phyloP scores from a whole-genome alignment of 2,113 vertebrate genomes.

The Anguilla japonica region DNA sequence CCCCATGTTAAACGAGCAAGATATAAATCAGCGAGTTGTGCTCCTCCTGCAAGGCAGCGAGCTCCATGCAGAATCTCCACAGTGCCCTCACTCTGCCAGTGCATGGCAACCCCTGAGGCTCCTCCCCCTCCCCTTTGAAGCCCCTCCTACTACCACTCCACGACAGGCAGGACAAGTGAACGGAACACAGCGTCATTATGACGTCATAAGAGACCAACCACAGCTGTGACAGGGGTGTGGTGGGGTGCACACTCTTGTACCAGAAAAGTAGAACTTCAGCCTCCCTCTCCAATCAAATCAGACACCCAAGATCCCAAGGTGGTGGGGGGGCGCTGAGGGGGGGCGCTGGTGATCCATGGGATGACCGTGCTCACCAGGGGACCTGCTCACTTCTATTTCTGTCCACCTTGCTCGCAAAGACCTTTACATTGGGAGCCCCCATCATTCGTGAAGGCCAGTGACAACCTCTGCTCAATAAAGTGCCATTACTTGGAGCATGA shows the following conservation, averaged over 20 bases:
- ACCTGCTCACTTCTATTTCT: slow-evolving; percentile 47
- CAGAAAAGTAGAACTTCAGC: not conserved
- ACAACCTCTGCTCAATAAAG: slow-evolving; percentile 58
- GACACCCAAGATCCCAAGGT: not conserved
- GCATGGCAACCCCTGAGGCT: not conserved
- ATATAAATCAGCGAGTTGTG: not conserved
- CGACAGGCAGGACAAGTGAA: not conserved
- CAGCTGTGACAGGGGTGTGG: not conserved
- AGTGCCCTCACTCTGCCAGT: not conserved
- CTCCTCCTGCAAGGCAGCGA: not conserved
- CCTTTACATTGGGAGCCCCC: slow-evolving; percentile 56
- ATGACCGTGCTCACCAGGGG: slow-evolving; percentile 31
- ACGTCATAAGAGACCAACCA: slow-evolving; percentile 1
- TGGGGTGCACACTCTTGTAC: too few relatives aligned
- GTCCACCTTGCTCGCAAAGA: slow-evolving; percentile 45
- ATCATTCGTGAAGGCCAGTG: slow-evolving; percentile 36
- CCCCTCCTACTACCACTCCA: not conserved
- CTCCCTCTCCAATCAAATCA: not conserved
- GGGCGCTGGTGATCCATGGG: not conserved
- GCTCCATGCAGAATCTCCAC: not conserved
- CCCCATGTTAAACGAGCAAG: not conserved
- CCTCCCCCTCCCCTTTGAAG: not conserved
- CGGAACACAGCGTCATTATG: not conserved
- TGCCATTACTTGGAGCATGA: slow-evolving; percentile 66
- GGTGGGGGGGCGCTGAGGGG: not conserved